Base-by-base conservation (phyloP, 2,113 vertebrate species). In the Ploceus nigricollis region DNA sequence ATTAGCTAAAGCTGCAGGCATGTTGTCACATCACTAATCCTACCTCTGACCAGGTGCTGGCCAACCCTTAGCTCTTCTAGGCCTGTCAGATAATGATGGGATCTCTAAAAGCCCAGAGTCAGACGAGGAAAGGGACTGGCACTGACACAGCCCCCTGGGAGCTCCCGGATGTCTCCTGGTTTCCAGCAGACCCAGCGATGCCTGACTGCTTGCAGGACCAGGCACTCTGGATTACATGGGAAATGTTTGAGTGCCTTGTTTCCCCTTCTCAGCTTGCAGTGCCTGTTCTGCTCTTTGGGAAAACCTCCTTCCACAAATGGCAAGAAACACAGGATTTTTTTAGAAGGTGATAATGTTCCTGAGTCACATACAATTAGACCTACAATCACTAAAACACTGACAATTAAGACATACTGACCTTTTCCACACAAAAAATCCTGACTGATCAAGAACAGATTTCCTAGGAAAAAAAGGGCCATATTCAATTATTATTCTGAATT, bases 101-200 rank as follows among this genome's bases (percentile, higher is more conserved):
- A 87, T 71, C 66, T 50, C n/a, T 28, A 24, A 70, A 53, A 82
- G 50, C 39, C 68, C 75, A 77, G 37, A 27, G 75, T 9, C 57
- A 77, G 28, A 53, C 45, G 68, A 91, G 33, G 22, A 25, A 42
- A 71, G 30, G 28, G 50, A 65, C 5, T 40, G 23, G 18, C 64
- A 57, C 13, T 40, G 50, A 24, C 50, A 13, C 68, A 69, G 42
- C 16, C 24, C 44, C 4, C 42, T 31, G 33, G 4, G 33, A 70
- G 19, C 13, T 73, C 45, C 39, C 0, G 0, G 2, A 3, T 14
- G 15, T 7, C 45, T 82, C 25, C 35, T 0, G 0, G 30, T 42
- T 94, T 63, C 39, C 68, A 88, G 70, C 19, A 22, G 61, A 53
- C 7, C 25, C 7, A 6, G 63, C 0, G 0, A 64, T 57, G 33